These are phyloP conservation scores for Calameuta idolon DNA, from an alignment of 2,888 invertebrate species.

Conservation along the genomic window DNA sequence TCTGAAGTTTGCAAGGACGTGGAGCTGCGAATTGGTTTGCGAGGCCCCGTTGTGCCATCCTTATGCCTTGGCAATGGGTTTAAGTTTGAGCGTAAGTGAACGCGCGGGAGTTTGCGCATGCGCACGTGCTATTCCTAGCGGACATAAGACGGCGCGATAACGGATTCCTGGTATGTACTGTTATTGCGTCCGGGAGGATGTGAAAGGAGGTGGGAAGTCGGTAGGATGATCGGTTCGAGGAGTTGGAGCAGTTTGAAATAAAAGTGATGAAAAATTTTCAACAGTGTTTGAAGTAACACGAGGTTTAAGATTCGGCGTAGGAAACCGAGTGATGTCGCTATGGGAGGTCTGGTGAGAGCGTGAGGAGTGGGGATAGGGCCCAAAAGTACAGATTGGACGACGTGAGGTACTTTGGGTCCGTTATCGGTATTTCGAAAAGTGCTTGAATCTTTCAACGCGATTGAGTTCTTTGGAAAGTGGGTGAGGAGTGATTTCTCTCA, in stretches of 20 bases:
- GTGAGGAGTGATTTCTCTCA: background rate
- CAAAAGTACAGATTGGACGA: background rate
- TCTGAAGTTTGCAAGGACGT: background rate
- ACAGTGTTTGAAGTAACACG: background rate
- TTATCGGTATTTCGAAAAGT: background rate
- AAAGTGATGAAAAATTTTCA: background rate
- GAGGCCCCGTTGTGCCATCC: background rate
- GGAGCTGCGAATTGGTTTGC: background rate
- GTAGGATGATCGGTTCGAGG: slow-evolving; percentile 46
- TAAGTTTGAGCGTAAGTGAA: background rate
- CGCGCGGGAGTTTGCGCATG: background rate
- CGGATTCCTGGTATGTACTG: slow-evolving; percentile 62
- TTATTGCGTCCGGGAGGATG: slow-evolving; percentile 54
- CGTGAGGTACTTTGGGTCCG: background rate
- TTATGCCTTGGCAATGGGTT: background rate
- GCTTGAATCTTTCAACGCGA: background rate
- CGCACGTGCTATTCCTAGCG: background rate
- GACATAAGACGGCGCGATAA: slow-evolving; percentile 43
- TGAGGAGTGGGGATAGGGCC: background rate
- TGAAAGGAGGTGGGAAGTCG: slow-evolving; percentile 30
- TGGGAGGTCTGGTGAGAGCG: background rate
- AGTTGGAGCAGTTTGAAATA: slow-evolving; percentile 24
- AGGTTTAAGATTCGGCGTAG: background rate
- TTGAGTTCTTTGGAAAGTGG: background rate
- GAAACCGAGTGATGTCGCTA: background rate